Evolutionary conservation across 2,113 vertebrate species (phyloP).

Genomic region (Synodontis membranacea): DNA sequence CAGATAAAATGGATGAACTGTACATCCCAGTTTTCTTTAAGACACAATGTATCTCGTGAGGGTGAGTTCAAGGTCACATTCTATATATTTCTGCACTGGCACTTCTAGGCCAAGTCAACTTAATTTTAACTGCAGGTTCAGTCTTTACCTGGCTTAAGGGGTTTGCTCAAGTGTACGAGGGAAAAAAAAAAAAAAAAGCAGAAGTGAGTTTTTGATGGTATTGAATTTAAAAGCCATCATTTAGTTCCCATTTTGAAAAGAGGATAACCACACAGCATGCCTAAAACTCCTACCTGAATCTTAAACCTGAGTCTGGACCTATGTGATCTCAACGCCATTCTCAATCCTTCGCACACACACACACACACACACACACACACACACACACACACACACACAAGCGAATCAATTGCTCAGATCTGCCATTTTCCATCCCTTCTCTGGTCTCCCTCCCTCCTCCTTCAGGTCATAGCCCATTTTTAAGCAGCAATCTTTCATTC

Average conservation of each 20-base stretch:
- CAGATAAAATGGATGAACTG: background rate
- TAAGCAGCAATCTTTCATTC: constrained; percentile 34
- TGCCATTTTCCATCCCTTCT: background rate
- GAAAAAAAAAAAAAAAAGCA: background rate
- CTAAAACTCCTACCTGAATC: background rate
- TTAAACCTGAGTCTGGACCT: constrained; percentile 5
- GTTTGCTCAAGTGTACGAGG: background rate
- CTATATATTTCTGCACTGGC: constrained; percentile 4
- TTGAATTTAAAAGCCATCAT: background rate
- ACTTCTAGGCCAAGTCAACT: constrained; percentile 33
- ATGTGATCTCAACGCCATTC: background rate
- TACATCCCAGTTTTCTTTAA: constrained; percentile 29
- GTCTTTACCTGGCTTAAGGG: background rate
- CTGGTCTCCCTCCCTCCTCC: background rate
- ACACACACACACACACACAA: constrained; percentile 23
- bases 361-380: constrained; percentile 24
- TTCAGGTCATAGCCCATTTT: constrained; percentile 23
- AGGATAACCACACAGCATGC: background rate
- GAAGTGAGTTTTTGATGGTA: background rate
- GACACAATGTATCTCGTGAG: background rate
- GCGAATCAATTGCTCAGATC: background rate
- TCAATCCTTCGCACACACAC: background rate
- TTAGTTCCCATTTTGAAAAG: background rate
- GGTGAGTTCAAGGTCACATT: constrained; percentile 6
- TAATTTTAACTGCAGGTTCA: constrained; percentile 20